Evolutionary conservation across 1,140 invertebrate species (phyloP).

Genomic region (Polyergus mexicanus): DNA sequence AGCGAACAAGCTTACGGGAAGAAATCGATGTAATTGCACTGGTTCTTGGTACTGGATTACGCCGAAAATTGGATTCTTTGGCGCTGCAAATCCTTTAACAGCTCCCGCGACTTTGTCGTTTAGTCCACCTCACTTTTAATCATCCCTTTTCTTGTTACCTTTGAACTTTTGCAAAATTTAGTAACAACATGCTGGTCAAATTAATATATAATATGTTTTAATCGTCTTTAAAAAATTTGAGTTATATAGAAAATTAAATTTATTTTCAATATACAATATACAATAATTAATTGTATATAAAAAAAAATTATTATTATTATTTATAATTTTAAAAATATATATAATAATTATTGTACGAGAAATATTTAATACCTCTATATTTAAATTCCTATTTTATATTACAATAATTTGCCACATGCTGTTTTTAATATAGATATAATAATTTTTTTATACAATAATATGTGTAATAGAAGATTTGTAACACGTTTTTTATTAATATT

Average conservation of each 20-base stretch:
- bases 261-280: background rate
- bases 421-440: background rate
- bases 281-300: background rate
- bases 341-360: background rate
- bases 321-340: too few species aligned
- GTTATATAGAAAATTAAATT: background rate
- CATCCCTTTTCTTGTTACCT: slow-evolving; percentile 15
- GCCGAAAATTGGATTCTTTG: slow-evolving; percentile 63
- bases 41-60: slow-evolving; percentile 15
- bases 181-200: background rate
- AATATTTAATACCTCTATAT: background rate
- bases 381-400: background rate
- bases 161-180: slow-evolving; percentile 1
- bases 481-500: background rate
- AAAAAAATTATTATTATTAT: background rate
- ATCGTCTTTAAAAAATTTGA: slow-evolving; percentile 6
- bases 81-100: slow-evolving; percentile 33
- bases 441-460: background rate
- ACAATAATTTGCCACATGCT: background rate
- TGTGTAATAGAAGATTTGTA: background rate
- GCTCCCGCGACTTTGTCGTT: slow-evolving; percentile 4
- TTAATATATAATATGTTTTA: background rate
- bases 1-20: slow-evolving; percentile 50
- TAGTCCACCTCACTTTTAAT: slow-evolving; percentile 29
- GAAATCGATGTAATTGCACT: slow-evolving; percentile 65